Evolutionary conservation across 2,113 vertebrate genomes (phyloP).

Genomic region (Phycodurus eques): DNA sequence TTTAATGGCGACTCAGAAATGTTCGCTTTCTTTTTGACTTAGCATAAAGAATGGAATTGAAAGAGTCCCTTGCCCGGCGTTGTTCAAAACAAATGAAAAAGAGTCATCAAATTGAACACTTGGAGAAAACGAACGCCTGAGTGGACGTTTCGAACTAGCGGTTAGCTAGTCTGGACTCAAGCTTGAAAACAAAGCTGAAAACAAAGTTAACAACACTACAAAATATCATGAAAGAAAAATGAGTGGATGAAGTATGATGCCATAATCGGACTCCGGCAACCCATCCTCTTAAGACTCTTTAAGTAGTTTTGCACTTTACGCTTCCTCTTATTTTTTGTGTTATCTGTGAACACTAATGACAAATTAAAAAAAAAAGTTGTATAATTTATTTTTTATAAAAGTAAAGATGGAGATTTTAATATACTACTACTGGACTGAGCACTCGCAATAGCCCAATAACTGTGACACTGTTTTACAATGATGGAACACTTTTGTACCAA

Average conservation of each 20-base stretch:
- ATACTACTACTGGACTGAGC: slow-evolving; percentile 15
- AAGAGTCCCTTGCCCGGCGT: no score
- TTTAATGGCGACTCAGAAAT: no score
- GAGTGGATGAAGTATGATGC: slow-evolving; percentile 3
- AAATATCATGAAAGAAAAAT: neutral
- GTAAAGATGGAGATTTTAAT: slow-evolving; percentile 17
- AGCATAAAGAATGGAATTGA: no score
- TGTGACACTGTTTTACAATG: slow-evolving; percentile 21
- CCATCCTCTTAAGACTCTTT: slow-evolving; percentile 21
- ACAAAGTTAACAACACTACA: neutral
- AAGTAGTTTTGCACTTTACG: slow-evolving; percentile 64
- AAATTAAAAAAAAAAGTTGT: neutral
- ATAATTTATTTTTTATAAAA: slow-evolving; percentile 29
- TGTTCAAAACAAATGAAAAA: no score
- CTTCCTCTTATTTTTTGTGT: slow-evolving; percentile 23
- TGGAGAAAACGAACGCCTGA: neutral
- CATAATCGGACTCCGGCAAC: neutral
- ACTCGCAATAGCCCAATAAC: slow-evolving; percentile 21
- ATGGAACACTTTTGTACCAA: neutral
- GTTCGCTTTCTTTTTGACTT: no score
- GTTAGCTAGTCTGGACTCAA: neutral
- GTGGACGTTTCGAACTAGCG: neutral
- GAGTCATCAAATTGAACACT: neutral
- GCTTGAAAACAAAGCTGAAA: neutral
- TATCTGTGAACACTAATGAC: slow-evolving; percentile 42